Evolutionary conservation across 2,888 invertebrate species (phyloP).

Genomic region (Trichogramma dendrolimi): DNA sequence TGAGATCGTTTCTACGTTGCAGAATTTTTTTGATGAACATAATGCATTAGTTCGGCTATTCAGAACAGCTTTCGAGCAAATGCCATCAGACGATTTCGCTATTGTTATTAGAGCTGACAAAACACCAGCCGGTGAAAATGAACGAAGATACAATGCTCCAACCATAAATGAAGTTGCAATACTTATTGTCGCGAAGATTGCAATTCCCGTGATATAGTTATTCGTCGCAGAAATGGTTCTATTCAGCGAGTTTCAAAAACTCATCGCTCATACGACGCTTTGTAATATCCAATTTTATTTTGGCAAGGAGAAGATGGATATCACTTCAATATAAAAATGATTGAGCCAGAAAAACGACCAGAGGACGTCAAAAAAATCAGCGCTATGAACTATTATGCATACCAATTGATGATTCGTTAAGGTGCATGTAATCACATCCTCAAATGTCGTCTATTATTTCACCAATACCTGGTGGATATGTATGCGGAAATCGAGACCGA

Average conservation of each 20-base stretch:
- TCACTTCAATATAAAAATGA: constrained; percentile 28
- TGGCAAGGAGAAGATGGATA: constrained; percentile 39
- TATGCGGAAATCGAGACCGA: constrained; percentile 48
- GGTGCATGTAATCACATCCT: constrained; percentile 36
- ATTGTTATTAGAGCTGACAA: constrained; percentile 26
- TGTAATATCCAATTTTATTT: constrained; percentile 47
- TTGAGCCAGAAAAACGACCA: constrained; percentile 23
- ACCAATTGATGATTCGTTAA: constrained; percentile 38
- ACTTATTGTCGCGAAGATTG: constrained; percentile 27
- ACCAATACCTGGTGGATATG: constrained; percentile 47
- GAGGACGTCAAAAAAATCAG: constrained; percentile 30
- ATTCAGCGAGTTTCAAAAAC: too few relatives aligned
- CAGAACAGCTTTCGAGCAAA: constrained; percentile 33
- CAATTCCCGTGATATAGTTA: too few relatives aligned
- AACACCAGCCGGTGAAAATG: constrained; percentile 7
- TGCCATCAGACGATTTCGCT: constrained; percentile 32
- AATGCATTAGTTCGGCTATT: constrained; percentile 26
- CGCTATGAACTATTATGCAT: constrained; percentile 27
- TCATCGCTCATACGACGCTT: constrained; percentile 42
- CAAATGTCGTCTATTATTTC: constrained; percentile 37
- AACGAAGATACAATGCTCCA: constrained; percentile 31
- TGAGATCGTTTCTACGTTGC: constrained; percentile 19
- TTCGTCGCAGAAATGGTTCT: too few relatives aligned
- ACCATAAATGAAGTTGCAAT: constrained; percentile 34
- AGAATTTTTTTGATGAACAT: constrained; percentile 12